phyloP scores from a whole-genome alignment of 2,113 vertebrate genomes.

The Ceyx cyanopectus region DNA sequence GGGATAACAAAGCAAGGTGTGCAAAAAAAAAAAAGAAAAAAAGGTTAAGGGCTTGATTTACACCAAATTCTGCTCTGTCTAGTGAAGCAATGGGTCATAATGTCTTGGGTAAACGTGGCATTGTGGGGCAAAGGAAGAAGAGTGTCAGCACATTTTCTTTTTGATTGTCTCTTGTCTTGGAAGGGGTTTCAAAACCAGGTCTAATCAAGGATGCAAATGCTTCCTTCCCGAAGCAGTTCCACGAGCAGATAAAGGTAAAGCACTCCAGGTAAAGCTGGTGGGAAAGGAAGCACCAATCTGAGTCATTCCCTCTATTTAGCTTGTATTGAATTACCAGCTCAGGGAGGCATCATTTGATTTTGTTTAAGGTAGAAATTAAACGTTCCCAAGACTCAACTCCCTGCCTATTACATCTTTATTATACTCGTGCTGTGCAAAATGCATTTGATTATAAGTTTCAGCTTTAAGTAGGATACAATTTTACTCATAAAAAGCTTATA shows the following conservation, averaged over 20 bases:
- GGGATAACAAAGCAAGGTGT: neutral
- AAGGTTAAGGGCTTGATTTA: neutral
- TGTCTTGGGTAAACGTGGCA: fast-evolving
- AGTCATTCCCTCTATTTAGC: neutral
- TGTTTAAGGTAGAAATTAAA: neutral
- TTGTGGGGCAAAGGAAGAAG: neutral
- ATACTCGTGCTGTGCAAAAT: neutral
- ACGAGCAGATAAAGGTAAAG: neutral
- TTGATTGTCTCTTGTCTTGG: neutral
- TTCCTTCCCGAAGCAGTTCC: neutral
- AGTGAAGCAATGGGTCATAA: neutral
- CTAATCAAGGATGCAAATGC: neutral
- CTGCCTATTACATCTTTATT: neutral
- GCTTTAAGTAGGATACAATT: neutral
- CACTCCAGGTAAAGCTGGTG: neutral
- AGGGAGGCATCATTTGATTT: neutral
- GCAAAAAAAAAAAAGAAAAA: neutral
- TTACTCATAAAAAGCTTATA: neutral
- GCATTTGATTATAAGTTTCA: neutral
- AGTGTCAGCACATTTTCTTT: neutral
- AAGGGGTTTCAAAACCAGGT: neutral
- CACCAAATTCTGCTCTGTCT: neutral
- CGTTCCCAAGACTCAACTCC: neutral
- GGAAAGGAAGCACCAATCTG: neutral
- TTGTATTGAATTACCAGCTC: neutral